Evolutionary conservation across 2,113 vertebrate genomes (phyloP).

Genomic region (Gymnobelideus leadbeateri): DNA sequence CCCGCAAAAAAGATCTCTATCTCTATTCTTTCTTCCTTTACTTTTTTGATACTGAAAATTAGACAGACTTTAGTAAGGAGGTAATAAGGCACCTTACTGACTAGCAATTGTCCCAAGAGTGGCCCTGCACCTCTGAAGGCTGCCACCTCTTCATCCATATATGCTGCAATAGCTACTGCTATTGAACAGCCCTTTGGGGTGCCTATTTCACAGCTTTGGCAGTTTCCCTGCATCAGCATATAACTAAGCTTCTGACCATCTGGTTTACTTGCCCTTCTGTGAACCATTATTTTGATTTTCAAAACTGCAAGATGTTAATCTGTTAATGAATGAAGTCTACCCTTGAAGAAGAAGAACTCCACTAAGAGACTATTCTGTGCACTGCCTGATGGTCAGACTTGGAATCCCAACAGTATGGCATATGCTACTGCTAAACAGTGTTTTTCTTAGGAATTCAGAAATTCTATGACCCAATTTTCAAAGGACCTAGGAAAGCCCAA

Average conservation of each 20-base stretch:
- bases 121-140: background rate
- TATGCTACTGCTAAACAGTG: background rate
- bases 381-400: background rate
- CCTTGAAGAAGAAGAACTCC: background rate
- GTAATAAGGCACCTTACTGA: background rate
- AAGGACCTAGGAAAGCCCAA: background rate
- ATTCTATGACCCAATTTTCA: background rate
- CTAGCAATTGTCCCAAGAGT: conserved; percentile 8
- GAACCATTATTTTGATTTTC: conserved; percentile 51
- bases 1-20: background rate
- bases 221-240: conserved; percentile 15
- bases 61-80: background rate
- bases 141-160: background rate
- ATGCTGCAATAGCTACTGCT: background rate
- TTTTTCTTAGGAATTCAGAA: background rate
- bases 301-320: conserved; percentile 59
- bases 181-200: background rate
- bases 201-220: conserved; percentile 15
- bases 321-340: conserved; percentile 20
- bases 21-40: background rate
- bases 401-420: background rate
- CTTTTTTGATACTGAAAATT: background rate
- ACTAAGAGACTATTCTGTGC: background rate
- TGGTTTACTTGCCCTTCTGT: conserved; percentile 48
- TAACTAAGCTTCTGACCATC: conserved; percentile 30